Conservation (phyloP, 2,113 vertebrate genomes). For the Choloepus hoffmanni region DNA sequence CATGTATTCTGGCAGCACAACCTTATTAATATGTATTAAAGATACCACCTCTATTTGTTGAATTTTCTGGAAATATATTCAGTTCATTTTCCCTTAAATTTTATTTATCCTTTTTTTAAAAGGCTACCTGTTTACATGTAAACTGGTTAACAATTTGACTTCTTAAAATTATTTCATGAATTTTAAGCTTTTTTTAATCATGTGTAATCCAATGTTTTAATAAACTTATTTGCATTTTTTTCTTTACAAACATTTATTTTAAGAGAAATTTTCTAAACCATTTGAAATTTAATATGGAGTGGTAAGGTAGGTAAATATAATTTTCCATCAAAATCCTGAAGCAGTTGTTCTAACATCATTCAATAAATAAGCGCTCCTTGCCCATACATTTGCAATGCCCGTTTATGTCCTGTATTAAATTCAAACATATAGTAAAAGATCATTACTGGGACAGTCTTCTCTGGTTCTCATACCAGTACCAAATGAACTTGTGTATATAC, state of each 20-base stretch:
- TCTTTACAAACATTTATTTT: not conserved
- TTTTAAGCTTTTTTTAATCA: not conserved
- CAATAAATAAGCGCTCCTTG: not conserved
- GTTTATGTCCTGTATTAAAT: not conserved
- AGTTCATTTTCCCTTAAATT: not conserved
- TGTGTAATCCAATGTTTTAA: not conserved
- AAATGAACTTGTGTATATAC: not conserved
- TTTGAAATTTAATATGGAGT: not conserved
- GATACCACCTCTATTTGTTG: not conserved
- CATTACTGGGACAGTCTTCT: not conserved
- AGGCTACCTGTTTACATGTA: not conserved
- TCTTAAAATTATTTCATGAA: not conserved
- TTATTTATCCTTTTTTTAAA: not conserved
- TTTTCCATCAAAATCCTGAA: not conserved
- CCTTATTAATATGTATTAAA: not conserved
- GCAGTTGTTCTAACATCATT: not conserved
- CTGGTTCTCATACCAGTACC: not conserved
- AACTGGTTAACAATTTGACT: not conserved
- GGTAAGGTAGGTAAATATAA: conserved; percentile 4
- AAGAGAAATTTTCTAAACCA: not conserved
- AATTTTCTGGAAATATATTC: not conserved
- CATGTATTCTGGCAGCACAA: not conserved
- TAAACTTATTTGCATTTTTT: not conserved
- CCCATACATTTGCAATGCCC: not conserved
- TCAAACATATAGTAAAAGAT: not conserved